Conservation (phyloP, 2,797 vertebrate genomes). For the Hephaestus fuliginosus region DNA sequence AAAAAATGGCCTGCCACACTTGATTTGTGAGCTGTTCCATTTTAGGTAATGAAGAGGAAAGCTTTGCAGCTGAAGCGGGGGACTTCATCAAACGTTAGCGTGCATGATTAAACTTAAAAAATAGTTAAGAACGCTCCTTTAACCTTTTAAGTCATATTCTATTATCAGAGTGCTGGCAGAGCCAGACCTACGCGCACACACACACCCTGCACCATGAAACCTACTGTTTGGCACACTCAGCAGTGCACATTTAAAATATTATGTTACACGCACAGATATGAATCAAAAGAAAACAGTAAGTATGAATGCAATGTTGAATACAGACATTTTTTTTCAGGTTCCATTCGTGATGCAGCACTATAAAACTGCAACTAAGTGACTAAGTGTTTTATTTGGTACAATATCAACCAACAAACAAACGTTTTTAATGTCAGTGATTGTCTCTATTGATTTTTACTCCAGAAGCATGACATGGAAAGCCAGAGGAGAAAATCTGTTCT, state of each 20-base stretch:
- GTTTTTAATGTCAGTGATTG: slow-evolving; percentile 9
- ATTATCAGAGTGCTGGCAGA: slow-evolving; percentile 68
- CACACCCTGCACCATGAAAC: slow-evolving; percentile 23
- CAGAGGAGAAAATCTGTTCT: slow-evolving; percentile 8
- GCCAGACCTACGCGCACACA: slow-evolving; percentile 1
- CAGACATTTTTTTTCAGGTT: not conserved
- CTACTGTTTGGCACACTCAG: slow-evolving; percentile 44
- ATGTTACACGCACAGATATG: slow-evolving; percentile 52
- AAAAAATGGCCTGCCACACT: slow-evolving; percentile 78
- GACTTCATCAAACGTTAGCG: slow-evolving; percentile 71
- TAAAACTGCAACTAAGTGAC: not conserved
- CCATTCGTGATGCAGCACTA: slow-evolving; percentile 4
- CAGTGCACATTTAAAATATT: slow-evolving; percentile 40
- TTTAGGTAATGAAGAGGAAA: slow-evolving; percentile 82
- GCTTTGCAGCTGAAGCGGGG: slow-evolving; percentile 55
- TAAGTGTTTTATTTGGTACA: not conserved
- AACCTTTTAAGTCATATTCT: slow-evolving; percentile 77
- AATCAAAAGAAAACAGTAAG: slow-evolving; percentile 59
- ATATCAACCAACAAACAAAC: not conserved
- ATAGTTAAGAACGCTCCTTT: slow-evolving; percentile 75
- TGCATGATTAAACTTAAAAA: slow-evolving; percentile 79
- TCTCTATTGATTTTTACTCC: not conserved
- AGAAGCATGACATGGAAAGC: not conserved
- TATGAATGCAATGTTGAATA: slow-evolving; percentile 50
- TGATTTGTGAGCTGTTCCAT: slow-evolving; percentile 81